Evolutionary conservation across 2,113 vertebrate genomes (phyloP).

Genomic region (Cranoglanis bouderius): DNA sequence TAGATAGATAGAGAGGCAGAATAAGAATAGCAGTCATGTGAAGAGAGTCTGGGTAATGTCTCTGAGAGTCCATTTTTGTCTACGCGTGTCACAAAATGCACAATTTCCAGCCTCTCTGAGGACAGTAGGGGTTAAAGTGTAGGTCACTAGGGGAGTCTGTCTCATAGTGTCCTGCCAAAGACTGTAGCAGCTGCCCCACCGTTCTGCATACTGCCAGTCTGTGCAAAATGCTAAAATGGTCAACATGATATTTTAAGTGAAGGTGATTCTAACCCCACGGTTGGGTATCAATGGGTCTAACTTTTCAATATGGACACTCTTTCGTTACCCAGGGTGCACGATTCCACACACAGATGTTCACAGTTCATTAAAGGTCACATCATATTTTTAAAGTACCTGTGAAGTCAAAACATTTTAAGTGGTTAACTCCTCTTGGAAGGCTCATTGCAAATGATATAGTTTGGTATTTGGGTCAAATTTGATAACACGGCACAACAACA

Average conservation of each 20-base stretch:
- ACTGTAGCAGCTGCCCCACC: background rate
- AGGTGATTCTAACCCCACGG: background rate
- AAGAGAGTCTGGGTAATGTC: background rate
- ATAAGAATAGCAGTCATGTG: background rate
- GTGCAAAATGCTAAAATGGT: background rate
- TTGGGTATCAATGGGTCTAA: background rate
- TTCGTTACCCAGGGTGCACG: background rate
- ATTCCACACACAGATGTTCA: background rate
- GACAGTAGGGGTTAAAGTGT: background rate
- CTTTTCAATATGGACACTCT: background rate
- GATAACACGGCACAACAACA: background rate
- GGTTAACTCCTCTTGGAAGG: background rate
- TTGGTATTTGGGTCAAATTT: background rate
- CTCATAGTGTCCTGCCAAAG: conserved; percentile 31
- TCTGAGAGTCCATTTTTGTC: background rate
- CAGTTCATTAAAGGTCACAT: conserved; percentile 13
- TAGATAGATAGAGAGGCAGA: background rate
- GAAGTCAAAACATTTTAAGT: background rate
- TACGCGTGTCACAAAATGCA: background rate
- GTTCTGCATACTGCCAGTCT: background rate
- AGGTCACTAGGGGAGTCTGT: background rate
- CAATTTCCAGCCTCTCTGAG: background rate
- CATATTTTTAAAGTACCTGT: background rate
- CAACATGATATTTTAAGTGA: conserved; percentile 1
- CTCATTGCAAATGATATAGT: background rate